Evolutionary conservation across 64 coral and sea anemone genomes (phyloP), one percentile per base, ranked within the genome.

Genomic region (Acropora tenuis): DNA sequence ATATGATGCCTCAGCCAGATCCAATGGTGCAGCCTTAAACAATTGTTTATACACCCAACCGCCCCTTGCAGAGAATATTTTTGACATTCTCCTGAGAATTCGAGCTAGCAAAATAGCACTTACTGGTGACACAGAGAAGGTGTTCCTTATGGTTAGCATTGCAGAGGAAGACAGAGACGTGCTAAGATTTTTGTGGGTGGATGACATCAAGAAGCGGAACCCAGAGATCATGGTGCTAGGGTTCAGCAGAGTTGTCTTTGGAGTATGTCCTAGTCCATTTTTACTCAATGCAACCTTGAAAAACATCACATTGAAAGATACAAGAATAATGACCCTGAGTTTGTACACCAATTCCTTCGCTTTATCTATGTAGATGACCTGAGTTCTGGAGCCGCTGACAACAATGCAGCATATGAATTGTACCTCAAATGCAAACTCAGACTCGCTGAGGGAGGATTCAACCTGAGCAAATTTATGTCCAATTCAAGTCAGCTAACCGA

Each of bases 31-130:
- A 67, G 58, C 81, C 2, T 48, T 92, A 42, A 92, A 92, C 49
- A 75, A 92, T 67, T 86, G 80, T 4, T 17, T 92, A 3, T 86
- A 92, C 78, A 71, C 74, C 41, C 82, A 74, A 6, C 82, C 90
- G 12, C 67, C 81, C 42, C 73, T 92, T 66, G 42, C 58, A 40
- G 50, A 83, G 57, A 76, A 92, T 60, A 86, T 92, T 11, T 50
- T 92, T 86, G 90, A 92, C 43, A 67, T 92, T 43, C 80, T 92
- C 41, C 76, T 92, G 8, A 83, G 90, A 76, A 86, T 92, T 40
- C 67, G 90, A 1, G 48, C 49, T 55, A 55, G 9, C 50, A 1
- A 75, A 60, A 16, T 75, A 16, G 79, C 69, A 1, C 50, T 80
- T 3, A 77, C 84, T 8, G 52, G 79, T 77, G 90, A 92, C 53